Percentiles rank a stretch among this genome's conserved stretches.
Evolutionary conservation across 2,113 vertebrate species (phyloP).

Genomic region (Daphoenositta chrysoptera): DNA sequence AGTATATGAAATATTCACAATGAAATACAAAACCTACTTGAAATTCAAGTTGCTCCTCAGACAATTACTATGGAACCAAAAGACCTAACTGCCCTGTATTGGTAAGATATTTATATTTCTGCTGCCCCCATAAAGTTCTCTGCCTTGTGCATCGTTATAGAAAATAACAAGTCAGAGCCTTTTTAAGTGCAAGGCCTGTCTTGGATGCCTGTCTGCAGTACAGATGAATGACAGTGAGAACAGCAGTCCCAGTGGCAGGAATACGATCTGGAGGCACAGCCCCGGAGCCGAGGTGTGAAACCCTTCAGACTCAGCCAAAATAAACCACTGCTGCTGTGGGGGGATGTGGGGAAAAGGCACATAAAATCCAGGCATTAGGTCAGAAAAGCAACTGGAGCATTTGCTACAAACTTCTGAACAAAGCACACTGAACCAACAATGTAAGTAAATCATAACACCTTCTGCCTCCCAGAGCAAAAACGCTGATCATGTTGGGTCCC

Average conservation of each 20-base stretch:
- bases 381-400: background rate
- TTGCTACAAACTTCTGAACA: conserved; percentile 34
- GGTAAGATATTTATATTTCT: conserved; percentile 62
- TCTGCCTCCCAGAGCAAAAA: conserved; percentile 25
- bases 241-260: conserved; percentile 20
- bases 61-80: conserved; percentile 60
- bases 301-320: conserved; percentile 18
- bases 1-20: conserved; percentile 62
- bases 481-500: background rate
- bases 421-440: conserved; percentile 8
- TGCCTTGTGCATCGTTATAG: conserved; percentile 39
- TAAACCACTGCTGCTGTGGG: background rate
- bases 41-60: conserved; percentile 65
- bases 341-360: background rate
- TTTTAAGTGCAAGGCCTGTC: background rate
- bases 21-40: conserved; percentile 57
- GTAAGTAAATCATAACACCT: conserved; percentile 38
- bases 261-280: conserved; percentile 15
- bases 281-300: conserved; percentile 23
- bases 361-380: background rate
- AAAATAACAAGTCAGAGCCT: conserved; percentile 51
- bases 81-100: conserved; percentile 37
- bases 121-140: conserved; percentile 49
- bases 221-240: conserved; percentile 37
- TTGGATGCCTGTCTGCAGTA: conserved; percentile 18